These are phyloP conservation scores for Spodoptera littoralis DNA, from an alignment of 2,888 invertebrate species.

Conservation along the genomic window DNA sequence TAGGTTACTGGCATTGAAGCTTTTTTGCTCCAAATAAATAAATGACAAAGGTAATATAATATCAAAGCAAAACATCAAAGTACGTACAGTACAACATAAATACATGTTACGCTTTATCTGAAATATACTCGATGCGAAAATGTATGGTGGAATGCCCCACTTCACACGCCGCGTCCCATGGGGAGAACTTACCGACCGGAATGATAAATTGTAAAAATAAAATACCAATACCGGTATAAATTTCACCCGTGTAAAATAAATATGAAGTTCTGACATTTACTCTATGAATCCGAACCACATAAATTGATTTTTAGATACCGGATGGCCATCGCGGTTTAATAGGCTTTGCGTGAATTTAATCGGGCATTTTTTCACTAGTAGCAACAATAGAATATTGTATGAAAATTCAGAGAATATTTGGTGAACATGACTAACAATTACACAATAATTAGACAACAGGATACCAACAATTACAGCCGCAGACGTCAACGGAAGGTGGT, in stretches of 20 bases:
- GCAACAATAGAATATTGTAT: constrained; percentile 8
- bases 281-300: constrained; percentile 25
- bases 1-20: constrained; percentile 2
- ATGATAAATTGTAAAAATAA: constrained; percentile 62
- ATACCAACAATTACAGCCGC: constrained; percentile 56
- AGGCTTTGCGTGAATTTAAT: constrained; percentile 13
- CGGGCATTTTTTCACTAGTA: neutral
- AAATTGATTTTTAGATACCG: constrained; percentile 21
- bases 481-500: constrained; percentile 61
- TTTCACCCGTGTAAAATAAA: constrained; percentile 45
- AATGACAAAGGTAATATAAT: constrained; percentile 17
- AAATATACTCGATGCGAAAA: constrained; percentile 50
- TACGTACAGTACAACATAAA: constrained; percentile 44
- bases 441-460: constrained; percentile 57
- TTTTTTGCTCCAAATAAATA: constrained; percentile 18
- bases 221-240: constrained; percentile 51
- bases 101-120: constrained; percentile 43
- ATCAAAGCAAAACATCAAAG: constrained; percentile 34
- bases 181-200: constrained; percentile 52
- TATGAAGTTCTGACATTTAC: constrained; percentile 37
- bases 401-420: constrained; percentile 10
- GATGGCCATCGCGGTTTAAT: constrained; percentile 2
- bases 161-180: constrained; percentile 51
- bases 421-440: constrained; percentile 32
- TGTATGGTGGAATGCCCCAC: constrained; percentile 48